Conservation (phyloP, 2,797 vertebrate species). For the Meriones psammophilus region DNA sequence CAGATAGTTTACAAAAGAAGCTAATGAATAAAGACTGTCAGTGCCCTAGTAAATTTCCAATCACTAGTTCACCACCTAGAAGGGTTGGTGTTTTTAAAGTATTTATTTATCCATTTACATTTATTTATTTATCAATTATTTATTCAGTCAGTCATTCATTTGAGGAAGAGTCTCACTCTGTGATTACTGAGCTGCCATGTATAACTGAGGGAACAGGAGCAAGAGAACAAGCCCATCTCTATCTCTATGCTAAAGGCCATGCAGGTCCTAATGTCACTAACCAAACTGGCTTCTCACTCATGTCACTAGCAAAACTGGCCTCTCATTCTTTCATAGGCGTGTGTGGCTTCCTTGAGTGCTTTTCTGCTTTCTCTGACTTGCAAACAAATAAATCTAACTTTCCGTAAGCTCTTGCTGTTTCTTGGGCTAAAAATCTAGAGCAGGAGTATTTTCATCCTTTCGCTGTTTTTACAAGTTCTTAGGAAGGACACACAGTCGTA, state of each 20-base stretch:
- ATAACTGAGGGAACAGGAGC: slow-evolving; percentile 16
- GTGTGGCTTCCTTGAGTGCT: slow-evolving; percentile 58
- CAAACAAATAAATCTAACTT: slow-evolving; percentile 1
- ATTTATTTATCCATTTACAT: neutral
- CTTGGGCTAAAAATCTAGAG: slow-evolving; percentile 53
- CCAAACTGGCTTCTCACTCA: slow-evolving; percentile 44
- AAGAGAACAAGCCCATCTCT: slow-evolving; percentile 24
- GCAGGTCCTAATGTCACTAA: slow-evolving; percentile 63
- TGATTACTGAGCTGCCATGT: slow-evolving; percentile 20
- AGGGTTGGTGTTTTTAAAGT: neutral
- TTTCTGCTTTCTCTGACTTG: slow-evolving; percentile 62
- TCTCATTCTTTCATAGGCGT: slow-evolving; percentile 6
- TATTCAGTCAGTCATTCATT: too few species aligned
- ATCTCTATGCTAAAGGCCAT: slow-evolving; percentile 61
- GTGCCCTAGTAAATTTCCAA: slow-evolving; percentile 24
- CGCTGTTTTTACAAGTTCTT: slow-evolving; percentile 56
- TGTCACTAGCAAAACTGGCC: neutral
- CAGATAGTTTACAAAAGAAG: slow-evolving; percentile 57
- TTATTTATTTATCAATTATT: too few species aligned
- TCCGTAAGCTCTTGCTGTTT: slow-evolving; percentile 44
- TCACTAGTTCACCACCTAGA: neutral
- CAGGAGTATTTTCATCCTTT: slow-evolving; percentile 51
- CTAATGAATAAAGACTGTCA: neutral
- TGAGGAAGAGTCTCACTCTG: neutral
- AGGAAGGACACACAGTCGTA: slow-evolving; percentile 21